phyloP scores from a whole-genome alignment of 2,797 vertebrate genomes.

The Eulemur rubriventer region DNA sequence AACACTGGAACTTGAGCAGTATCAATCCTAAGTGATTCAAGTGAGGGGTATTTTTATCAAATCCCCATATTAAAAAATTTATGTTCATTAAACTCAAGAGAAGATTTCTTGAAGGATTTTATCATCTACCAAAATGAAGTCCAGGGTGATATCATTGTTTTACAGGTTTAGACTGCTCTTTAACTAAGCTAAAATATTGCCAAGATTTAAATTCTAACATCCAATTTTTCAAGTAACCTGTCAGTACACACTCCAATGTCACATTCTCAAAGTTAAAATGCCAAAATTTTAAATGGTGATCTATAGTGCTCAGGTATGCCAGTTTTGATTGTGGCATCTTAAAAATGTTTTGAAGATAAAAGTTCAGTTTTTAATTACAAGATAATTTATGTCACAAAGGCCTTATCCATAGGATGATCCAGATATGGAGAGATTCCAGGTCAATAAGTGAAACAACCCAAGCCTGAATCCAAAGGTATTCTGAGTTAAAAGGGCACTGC shows the following conservation, averaged over 20 bases:
- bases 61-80: neutral
- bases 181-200: neutral
- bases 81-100: neutral
- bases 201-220: conserved; percentile 27
- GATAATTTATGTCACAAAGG: neutral
- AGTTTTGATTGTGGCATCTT: neutral
- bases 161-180: neutral
- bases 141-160: neutral
- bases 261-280: neutral
- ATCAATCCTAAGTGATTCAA: neutral
- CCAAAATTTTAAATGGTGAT: neutral
- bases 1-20: neutral
- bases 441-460: neutral
- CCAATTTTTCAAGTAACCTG: neutral
- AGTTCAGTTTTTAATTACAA: neutral
- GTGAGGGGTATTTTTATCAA: neutral
- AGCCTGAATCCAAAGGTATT: neutral
- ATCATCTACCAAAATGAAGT: neutral
- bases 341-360: neutral
- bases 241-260: neutral
- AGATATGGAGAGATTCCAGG: neutral
- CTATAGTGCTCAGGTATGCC: neutral
- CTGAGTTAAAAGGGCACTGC: neutral
- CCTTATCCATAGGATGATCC: neutral
- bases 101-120: conserved; percentile 7